These are phyloP conservation scores for Darevskia nairensis DNA, from an alignment of 2,797 vertebrate species.

Conservation along the genomic window DNA sequence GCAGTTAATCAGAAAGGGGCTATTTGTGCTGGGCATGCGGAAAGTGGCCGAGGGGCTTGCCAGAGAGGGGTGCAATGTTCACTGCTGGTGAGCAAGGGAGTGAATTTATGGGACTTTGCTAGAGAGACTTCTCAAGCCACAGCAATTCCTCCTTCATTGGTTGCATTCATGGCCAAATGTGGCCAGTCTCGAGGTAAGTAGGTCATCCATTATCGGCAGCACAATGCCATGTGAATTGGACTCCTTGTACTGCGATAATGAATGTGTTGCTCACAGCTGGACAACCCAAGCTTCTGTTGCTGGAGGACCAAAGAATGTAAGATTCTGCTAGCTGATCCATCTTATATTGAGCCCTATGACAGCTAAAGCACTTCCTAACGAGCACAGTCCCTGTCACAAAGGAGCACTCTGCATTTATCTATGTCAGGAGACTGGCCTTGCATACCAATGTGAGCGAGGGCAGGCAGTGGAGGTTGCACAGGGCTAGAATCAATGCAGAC, in stretches of 20 bases:
- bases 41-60: background rate
- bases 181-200: background rate
- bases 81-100: background rate
- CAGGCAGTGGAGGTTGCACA: background rate
- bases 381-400: background rate
- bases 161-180: background rate
- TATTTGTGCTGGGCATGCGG: background rate
- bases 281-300: background rate
- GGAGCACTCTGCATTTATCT: constrained; percentile 21
- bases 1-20: background rate
- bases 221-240: background rate
- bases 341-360: constrained; percentile 23
- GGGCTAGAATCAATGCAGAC: background rate
- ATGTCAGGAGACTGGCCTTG: constrained; percentile 24
- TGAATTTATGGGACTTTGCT: background rate
- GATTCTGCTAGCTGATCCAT: constrained; percentile 6
- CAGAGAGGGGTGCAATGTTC: background rate
- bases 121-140: background rate
- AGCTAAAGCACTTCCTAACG: constrained; percentile 30
- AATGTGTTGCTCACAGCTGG: background rate
- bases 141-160: background rate
- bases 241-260: background rate
- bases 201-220: background rate
- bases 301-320: constrained; percentile 14
- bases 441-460: constrained; percentile 1